Evolutionary conservation across 2,888 invertebrate genomes (phyloP), one percentile per base, ranked within the genome.

Genomic region (Parnassius glacialis): DNA sequence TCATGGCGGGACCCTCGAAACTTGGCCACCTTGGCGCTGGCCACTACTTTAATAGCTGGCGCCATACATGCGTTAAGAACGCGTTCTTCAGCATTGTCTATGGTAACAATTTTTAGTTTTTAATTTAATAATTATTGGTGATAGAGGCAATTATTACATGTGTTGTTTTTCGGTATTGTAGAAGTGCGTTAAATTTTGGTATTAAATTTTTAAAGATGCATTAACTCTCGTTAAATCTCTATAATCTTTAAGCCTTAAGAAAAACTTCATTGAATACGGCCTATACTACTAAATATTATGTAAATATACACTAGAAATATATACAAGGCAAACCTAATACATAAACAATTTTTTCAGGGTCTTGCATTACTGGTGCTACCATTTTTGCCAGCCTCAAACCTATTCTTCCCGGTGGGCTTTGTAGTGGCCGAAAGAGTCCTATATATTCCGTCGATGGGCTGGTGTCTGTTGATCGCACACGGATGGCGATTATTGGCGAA

Each of bases 371-470:
- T 98, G 80, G 94, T 97, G 61, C 91, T 98, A 61, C 98, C 99
- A 58, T 99, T 98, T 86, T 91, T 99, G 67, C 99, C 98, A 59
- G 98, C 99, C 0, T 98, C 98, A 58, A 99, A 99, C 92, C 93
- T 99, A 56, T 98, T 99, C 92, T 99, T 99, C 90, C 98, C 98
- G 0, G 99, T 99, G 58, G 99, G 99, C 1, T 99, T 99, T 86
- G 99, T 99, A 66, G 96, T 99, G 43, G 99, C 99, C 2, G 99
- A 99, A 88, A 92, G 98, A 70, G 96, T 99, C 53, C 93, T 99
- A 5, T 99, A 99, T 87, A 97, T 98, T 92, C 99, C 99, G 0
- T 98, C 98, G 12, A 98, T 99, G 98, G 99, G 99, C 58, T 98
- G 97, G 92, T 98, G 98, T 79, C 94, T 99, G 84, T 92, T 99